Evolutionary conservation across 2,797 vertebrate species (phyloP), one percentile per base, ranked within the genome.

Genomic region (Chaunax sp.): DNA sequence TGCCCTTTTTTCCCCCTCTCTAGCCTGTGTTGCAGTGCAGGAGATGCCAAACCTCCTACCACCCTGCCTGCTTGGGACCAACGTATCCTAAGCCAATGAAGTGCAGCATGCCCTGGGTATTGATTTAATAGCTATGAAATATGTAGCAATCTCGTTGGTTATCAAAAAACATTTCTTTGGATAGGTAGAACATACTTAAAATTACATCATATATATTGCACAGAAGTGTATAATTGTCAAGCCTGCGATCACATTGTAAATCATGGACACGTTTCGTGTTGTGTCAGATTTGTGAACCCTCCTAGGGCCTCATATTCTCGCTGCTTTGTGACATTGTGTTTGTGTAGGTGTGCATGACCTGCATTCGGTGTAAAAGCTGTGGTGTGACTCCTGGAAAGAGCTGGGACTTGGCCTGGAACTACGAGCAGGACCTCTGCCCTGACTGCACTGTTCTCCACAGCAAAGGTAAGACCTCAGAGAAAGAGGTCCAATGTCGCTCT

Each of bases 281-380:
- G n/a, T n/a, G n/a, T 47, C 13, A 10, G 26, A 16, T 20, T 7
- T 26, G 26, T 35, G 25, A 50, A 25, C 19, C 19, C 13, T 28
- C 13, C 1, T 19, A n/a, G 5, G 13, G 13, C 18, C 16, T 28
- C 26, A 11, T 23, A 10, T 18, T 11, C 5, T 59, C 38, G 13
- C 23, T 15, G 5, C 53, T 33, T 46, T 60, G 30, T 68, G 28
- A n/a, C 19, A 3, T 35, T 54, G 26, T 40, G 9, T 61, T 50
- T 73, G 16, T 70, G 18, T 55, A 97, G 96, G 91, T 96, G 62
- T 97, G 96, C 62, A 96, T 96, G 80, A 94, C 94, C 0, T 97
- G 96, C 45, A 93, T 97, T 63, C 93, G 95, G n/a, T 97, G 96
- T 87, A 96, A 94, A 83, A 96, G 95, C 89, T 97, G 96, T 16